Conservation (phyloP, 2,113 vertebrate genomes). For the Scomber colias region DNA sequence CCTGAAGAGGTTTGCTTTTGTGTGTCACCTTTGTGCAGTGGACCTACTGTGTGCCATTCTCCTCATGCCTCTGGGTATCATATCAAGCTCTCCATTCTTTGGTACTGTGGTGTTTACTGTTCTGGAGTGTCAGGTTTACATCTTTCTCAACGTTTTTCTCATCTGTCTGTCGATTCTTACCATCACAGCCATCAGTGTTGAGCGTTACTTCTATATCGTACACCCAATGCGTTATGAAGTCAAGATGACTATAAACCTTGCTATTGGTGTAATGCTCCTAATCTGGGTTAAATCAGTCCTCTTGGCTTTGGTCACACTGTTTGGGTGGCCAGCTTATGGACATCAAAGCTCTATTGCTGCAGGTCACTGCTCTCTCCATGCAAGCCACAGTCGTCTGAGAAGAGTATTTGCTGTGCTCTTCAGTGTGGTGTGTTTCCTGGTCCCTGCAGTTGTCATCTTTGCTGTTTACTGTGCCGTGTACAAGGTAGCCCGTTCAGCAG, state of each 20-base stretch:
- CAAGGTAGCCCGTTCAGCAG: constrained; percentile 91
- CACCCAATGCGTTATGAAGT: constrained; percentile 94
- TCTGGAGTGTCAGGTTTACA: constrained; percentile 89
- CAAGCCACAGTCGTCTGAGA: constrained; percentile 88
- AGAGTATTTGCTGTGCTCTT: constrained; percentile 89
- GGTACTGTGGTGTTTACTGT: constrained; percentile 89
- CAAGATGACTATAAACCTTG: constrained; percentile 90
- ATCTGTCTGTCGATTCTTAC: constrained; percentile 93
- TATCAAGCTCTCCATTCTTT: constrained; percentile 91
- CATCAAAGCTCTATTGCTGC: constrained; percentile 86
- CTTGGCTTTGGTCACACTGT: constrained; percentile 85
- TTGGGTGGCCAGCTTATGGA: constrained; percentile 87
- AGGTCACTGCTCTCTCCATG: constrained; percentile 88
- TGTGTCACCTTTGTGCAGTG: constrained; percentile 92
- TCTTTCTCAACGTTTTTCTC: constrained; percentile 93
- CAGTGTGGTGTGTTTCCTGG: constrained; percentile 88
- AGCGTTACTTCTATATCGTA: constrained; percentile 94
- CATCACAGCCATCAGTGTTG: constrained; percentile 92
- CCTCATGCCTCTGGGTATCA: constrained; percentile 93
- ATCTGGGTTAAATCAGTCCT: constrained; percentile 90
- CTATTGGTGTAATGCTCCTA: constrained; percentile 85
- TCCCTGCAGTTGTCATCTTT: constrained; percentile 90
- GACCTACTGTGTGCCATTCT: constrained; percentile 93
- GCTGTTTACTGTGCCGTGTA: constrained; percentile 92
- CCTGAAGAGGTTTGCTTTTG: constrained; percentile 90